Base-by-base conservation (phyloP, 1,140 invertebrate genomes). In the Plutomurus gul region DNA sequence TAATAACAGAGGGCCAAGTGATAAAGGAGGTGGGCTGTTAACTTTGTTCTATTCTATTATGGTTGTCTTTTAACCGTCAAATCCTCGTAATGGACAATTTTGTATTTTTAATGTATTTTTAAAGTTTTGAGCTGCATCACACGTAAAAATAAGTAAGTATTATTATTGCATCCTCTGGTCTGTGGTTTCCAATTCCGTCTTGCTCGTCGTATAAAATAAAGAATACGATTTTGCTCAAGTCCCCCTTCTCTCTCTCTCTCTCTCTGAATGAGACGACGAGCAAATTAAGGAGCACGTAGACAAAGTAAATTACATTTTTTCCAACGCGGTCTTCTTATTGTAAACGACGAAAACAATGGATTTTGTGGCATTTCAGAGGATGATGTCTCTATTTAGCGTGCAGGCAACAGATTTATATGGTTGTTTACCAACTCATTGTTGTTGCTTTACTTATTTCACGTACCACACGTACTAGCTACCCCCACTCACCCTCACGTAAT, bases 321-420 rank as follows among this genome's bases (percentile, higher is more conserved):
- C 40, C 25, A 25, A 5, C 33, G 25, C 20, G 30, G 22, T 56
- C 51, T 25, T 70, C 20, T 46, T 30, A 40, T 43, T 43, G n/a
- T 40, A 43, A 43, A 72, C 36, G 70, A 72, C 18, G 70, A 72
- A 65, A 72, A 72, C 70, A 72, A 72, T 72, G 13, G 36, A 72
- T 72, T 72, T 72, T 43, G 70, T 75, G 25, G 40, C 40, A 36
- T 47, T 75, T 43, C 49, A 3, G n/a, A n/a, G 20, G 43, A 75
- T 75, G 72, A 75, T 75, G 72, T 75, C 72, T 75, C 72, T 75
- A 75, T 75, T 75, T 75, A 75, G 72, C 43, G 72, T 75, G 46
- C 20, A 75, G 36, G 39, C 20, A 49, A 43, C 8, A 36, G 25
- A 65, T 33, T 65, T 65, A 25, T 65, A n/a, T 36, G 27, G 16